Evolutionary conservation across 1,140 invertebrate species (phyloP).

Genomic region (Drosophila navojoa): DNA sequence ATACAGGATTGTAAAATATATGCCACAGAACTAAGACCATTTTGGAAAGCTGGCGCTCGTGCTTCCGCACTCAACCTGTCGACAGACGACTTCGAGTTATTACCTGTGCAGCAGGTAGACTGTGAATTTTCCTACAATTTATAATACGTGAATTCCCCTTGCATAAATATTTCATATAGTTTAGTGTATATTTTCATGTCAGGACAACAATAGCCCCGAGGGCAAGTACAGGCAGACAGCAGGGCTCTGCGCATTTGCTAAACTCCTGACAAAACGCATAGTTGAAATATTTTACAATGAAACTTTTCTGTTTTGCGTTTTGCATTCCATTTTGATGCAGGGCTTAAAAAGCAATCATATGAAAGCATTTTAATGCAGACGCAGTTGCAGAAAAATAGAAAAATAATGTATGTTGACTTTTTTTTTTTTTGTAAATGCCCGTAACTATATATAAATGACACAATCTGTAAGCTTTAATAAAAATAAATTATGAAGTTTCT

Average conservation of each 20-base stretch:
- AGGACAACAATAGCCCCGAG: slow-evolving; percentile 18
- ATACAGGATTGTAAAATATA: no score
- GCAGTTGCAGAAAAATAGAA: slow-evolving; percentile 7
- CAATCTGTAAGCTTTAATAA: slow-evolving; percentile 39
- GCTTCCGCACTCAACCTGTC: not conserved
- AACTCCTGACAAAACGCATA: slow-evolving; percentile 24
- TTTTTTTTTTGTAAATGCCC: not conserved
- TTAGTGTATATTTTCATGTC: slow-evolving; percentile 28
- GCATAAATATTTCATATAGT: slow-evolving; percentile 4
- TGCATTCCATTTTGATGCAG: not conserved
- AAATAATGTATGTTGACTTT: slow-evolving; percentile 3
- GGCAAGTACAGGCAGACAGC: slow-evolving; percentile 4
- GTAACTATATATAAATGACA: slow-evolving; percentile 15
- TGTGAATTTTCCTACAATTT: slow-evolving; percentile 6
- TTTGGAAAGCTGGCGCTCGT: no score
- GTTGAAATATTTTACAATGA: slow-evolving; percentile 32
- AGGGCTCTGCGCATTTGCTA: slow-evolving; percentile 13
- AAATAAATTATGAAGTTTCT: slow-evolving; percentile 64
- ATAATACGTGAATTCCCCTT: slow-evolving; percentile 28
- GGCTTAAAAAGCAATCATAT: slow-evolving; percentile 45
- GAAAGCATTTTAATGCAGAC: slow-evolving; percentile 29
- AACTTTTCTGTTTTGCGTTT: slow-evolving; percentile 10
- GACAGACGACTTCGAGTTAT: not conserved
- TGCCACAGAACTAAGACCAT: no score
- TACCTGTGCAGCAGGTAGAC: not conserved